Evolutionary conservation across 2,113 vertebrate species (phyloP), one percentile per base, ranked within the genome.

Genomic region (Henicopernis longicauda): DNA sequence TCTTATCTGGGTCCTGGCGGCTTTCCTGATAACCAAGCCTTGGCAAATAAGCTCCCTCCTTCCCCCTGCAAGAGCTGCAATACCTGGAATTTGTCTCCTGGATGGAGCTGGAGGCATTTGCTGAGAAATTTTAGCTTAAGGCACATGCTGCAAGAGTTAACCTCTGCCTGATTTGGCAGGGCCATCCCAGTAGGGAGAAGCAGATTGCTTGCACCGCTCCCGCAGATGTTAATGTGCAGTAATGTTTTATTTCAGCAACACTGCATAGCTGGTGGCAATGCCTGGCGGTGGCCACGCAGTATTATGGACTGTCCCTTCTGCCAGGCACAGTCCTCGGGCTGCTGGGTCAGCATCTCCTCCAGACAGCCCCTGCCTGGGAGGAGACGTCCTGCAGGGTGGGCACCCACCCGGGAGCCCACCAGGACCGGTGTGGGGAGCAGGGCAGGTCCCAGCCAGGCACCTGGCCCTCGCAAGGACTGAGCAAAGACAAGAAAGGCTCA

Each of bases 211-310:
- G 34, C 47, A 34, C 54, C 74, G 31, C n/a, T 31, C 27, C 67
- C 6, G 1, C n/a, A 9, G 62, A 9, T 11, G 23, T 3, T 65
- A 7, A 3, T 6, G 21, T 55, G 36, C 4, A 2, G 36, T 2
- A 1, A 3, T 18, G 80, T 31, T 62, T 71, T 32, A 25, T 54
- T 57, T 76, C 36, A 32, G 62, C 34, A 7, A 0, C 6, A 0
- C 3, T 16, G 54, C 2, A 9, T 10, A 17, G 70, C 32, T 27
- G 63, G 19, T 59, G n/a, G 52, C 22, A 65, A 8, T 17, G 54
- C 67, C 81, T 16, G n/a, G 16, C 4, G 4, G 6, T 50, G 50
- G 29, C 44, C 62, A 4, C 0, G 1, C 0, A 13, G 6, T 15
- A 55, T 26, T 45, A 3, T 1, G 19, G 26, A 9, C 58, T 17